Conservation (phyloP, 2,113 vertebrate genomes). For the Acanthochromis polyacanthus region DNA sequence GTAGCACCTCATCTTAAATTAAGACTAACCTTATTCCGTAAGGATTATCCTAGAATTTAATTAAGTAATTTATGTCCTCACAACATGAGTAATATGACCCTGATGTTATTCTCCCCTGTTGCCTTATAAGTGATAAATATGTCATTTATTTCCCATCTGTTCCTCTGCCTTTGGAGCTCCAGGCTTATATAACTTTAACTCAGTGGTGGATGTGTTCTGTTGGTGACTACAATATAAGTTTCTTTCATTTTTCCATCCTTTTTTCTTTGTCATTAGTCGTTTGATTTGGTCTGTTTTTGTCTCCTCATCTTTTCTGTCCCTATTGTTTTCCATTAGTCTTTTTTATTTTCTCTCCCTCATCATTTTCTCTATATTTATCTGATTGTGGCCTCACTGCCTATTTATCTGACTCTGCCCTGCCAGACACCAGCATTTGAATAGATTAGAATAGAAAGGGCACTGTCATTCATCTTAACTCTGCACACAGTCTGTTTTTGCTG, state of each 20-base stretch:
- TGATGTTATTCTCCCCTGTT: background rate
- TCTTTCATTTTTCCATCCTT: background rate
- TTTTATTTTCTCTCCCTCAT: background rate
- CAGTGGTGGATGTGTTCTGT: too few relatives aligned
- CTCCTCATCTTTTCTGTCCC: background rate
- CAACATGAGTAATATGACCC: too few relatives aligned
- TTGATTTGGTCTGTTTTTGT: background rate
- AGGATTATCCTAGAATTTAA: background rate
- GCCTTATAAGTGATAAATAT: conserved; percentile 9
- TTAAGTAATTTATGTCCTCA: too few relatives aligned
- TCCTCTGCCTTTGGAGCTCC: too few relatives aligned
- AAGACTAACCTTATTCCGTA: background rate
- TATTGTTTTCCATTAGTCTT: background rate
- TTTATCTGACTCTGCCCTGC: conserved; percentile 21
- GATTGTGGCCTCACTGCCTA: background rate
- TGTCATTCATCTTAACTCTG: conserved; percentile 24
- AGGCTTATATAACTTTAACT: too few relatives aligned
- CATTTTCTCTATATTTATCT: conserved; percentile 9
- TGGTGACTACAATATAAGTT: background rate
- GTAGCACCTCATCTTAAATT: background rate
- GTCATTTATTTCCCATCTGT: conserved; percentile 10
- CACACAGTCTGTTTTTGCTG: background rate
- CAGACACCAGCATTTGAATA: conserved; percentile 22
- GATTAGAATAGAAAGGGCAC: conserved; percentile 23
- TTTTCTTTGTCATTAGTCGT: background rate